A percentile compares a stretch with the other conserved stretches of the same genome.
phyloP scores from a whole-genome alignment of 2,797 vertebrate genomes.

The Cyprinodon diabolis region DNA sequence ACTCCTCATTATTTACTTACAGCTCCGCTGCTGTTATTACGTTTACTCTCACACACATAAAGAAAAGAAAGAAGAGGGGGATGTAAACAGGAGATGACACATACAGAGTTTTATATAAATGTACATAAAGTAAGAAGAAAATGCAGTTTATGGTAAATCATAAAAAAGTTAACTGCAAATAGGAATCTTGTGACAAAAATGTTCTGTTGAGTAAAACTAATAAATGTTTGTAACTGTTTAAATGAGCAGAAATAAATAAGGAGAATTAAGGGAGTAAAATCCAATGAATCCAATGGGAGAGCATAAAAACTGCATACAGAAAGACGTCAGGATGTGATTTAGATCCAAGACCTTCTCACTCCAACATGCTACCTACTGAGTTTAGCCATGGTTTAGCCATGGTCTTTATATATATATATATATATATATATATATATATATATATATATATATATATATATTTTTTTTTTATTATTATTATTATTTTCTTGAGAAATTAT shows the following conservation, averaged over 20 bases:
- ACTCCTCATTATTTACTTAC: constrained; percentile 90
- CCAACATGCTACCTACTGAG: too few relatives aligned
- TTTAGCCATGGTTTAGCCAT: too few relatives aligned
- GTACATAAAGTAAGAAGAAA: constrained; percentile 25
- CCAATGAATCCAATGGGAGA: too few relatives aligned
- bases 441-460: too few relatives aligned
- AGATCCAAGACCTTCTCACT: too few relatives aligned
- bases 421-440: too few relatives aligned
- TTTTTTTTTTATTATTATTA: too few relatives aligned
- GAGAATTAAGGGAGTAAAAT: background rate
- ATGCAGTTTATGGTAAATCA: constrained; percentile 22
- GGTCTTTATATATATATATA: too few relatives aligned
- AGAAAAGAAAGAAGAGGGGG: constrained; percentile 3
- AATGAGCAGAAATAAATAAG: constrained; percentile 13
- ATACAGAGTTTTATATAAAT: constrained; percentile 36
- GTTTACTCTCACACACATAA: constrained; percentile 54
- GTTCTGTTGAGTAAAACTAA: background rate
- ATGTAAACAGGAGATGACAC: constrained; percentile 32
- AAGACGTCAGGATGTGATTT: too few relatives aligned
- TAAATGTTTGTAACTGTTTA: constrained; percentile 2
- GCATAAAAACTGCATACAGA: too few relatives aligned
- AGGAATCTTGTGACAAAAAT: constrained; percentile 5
- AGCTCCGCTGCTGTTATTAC: constrained; percentile 82
- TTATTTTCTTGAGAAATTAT: too few relatives aligned
- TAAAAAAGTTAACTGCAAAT: constrained; percentile 14